Percentiles rank a stretch among this genome's conserved stretches.
phyloP scores from a whole-genome alignment of 2,797 vertebrate genomes.

The Pelochelys cantorii region DNA sequence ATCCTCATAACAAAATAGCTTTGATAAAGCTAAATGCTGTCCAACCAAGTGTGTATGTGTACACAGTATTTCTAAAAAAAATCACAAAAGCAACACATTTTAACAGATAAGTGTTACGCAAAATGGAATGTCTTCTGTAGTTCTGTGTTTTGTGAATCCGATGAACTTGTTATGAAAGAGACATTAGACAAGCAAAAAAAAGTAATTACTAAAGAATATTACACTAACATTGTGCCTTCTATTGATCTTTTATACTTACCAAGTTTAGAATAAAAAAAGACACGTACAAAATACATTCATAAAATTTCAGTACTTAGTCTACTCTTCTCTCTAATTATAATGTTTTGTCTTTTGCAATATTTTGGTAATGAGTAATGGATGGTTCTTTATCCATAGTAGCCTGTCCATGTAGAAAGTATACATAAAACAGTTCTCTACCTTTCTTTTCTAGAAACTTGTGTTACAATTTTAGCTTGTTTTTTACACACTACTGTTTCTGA shows the following conservation, averaged over 20 bases:
- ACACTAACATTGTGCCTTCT: neutral
- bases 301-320: neutral
- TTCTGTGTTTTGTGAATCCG: neutral
- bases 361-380: neutral
- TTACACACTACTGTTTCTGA: neutral
- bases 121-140: neutral
- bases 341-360: neutral
- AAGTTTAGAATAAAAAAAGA: fast-evolving
- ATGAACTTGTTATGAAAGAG: neutral
- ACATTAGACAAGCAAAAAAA: neutral
- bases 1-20: constrained; percentile 8
- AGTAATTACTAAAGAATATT: neutral
- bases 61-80: neutral
- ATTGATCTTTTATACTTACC: neutral
- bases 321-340: neutral
- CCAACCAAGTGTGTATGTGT: neutral
- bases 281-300: neutral
- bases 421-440: neutral
- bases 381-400: neutral
- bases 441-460: neutral
- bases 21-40: neutral
- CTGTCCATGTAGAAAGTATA: neutral
- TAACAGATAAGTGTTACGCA: neutral
- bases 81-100: neutral
- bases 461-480: neutral